Evolutionary conservation across 1,140 invertebrate genomes (phyloP), one percentile per base, ranked within the genome.

Genomic region (Halyomorpha halys): DNA sequence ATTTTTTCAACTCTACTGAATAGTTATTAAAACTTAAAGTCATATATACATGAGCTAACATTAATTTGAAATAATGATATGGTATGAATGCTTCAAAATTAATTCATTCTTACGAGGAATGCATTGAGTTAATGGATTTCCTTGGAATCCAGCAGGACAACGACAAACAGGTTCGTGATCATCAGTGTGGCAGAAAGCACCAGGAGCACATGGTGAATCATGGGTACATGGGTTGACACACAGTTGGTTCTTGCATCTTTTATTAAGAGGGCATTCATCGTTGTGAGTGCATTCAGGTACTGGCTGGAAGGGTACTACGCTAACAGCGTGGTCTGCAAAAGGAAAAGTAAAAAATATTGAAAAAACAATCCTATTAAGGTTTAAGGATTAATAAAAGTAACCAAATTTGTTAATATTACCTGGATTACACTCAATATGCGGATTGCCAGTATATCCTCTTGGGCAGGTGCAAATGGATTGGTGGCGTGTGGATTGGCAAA

Each of bases 221-320:
- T 75, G 70, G 0, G 80, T 70, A 69, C 91, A 94, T 1, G 90
- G 90, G 76, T 90, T 90, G 0, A 85, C 74, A 71, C 91, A 93
- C 4, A 78, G 72, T 51, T 86, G 83, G 70, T 90, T 87, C 13
- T 82, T 77, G 71, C 91, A 94, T 23, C 83, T 82, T 68, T 81
- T 81, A 69, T 91, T 86, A 3, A 73, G 73, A 1, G 81, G 75
- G 72, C 91, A 94, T 56, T 94, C 90, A 18, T 83, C 80, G 70
- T 90, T 83, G 3, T 77, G 77, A 21, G 82, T 83, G 72, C 91
- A 94, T 76, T 90, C 89, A 14, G 81, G 78, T 30, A 76, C 69
- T 14, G 75, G 71, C 67, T 76, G 69, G 67, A 76, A 75, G 5
- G 74, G 67, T 68, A 78, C 76, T 68, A 30, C 11, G 13, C 34